Evolutionary conservation across 1,140 invertebrate genomes (phyloP).

Genomic region (Homalodisca vitripennis): DNA sequence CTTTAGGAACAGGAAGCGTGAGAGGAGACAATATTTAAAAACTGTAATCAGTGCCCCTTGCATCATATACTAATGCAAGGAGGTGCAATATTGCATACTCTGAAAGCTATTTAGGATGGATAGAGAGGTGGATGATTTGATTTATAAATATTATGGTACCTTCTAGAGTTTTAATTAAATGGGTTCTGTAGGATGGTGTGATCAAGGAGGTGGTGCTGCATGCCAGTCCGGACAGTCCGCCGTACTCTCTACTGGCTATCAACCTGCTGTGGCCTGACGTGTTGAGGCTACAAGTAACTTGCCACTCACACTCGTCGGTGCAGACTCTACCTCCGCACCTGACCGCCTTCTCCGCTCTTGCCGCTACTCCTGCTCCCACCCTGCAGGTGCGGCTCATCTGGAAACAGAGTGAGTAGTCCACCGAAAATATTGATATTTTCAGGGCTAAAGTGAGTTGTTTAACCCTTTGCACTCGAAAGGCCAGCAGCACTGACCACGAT

Average conservation of each 20-base stretch:
- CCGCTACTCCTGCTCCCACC: constrained; percentile 43
- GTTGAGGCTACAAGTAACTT: constrained; percentile 53
- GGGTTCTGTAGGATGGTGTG: constrained; percentile 32
- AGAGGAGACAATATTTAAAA: too few relatives aligned
- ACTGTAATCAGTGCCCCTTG: too few relatives aligned
- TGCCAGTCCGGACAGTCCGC: constrained; percentile 61
- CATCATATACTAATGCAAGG: too few relatives aligned
- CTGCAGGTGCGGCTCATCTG: constrained; percentile 69
- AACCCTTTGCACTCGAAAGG: too few relatives aligned
- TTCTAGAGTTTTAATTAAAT: too few relatives aligned
- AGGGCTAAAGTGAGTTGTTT: too few relatives aligned
- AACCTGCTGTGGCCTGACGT: constrained; percentile 53
- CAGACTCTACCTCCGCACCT: constrained; percentile 43
- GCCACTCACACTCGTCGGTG: constrained; percentile 64
- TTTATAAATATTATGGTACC: too few relatives aligned
- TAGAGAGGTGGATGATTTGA: too few relatives aligned
- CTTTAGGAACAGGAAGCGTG: too few relatives aligned
- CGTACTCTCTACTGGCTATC: constrained; percentile 64
- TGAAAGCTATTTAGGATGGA: too few relatives aligned
- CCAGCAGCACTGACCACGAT: too few relatives aligned
- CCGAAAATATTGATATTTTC: background rate
- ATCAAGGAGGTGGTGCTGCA: constrained; percentile 64
- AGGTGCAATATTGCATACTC: too few relatives aligned
- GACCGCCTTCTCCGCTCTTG: constrained; percentile 33
- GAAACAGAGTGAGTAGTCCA: constrained; percentile 64